Base-by-base conservation (phyloP, 2,888 invertebrate species). In the Microctonus hyperodae region DNA sequence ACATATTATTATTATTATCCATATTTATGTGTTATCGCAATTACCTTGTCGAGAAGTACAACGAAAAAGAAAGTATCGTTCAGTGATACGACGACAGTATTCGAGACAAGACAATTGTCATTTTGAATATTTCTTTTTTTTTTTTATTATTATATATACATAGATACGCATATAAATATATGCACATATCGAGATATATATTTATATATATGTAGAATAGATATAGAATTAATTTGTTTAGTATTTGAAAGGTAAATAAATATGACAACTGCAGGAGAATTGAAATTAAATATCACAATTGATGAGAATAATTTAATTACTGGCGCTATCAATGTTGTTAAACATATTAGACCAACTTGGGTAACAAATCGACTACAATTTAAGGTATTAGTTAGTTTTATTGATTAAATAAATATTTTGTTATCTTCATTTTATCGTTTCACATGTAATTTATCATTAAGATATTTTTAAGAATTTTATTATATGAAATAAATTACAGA, bases 331-430 rank as follows among this genome's bases (percentile, higher is more conserved):
- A 85, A 89, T 80, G 85, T 95, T 76, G 85, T 95, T 67, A 85
- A 88, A 83, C 85, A 84, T 57, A 88, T 95, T 73, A 88, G 92
- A 79, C 92, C 94, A 20, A 76, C 86, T 50, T 95, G 95, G 95
- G 83, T 87, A 64, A 76, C 85, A 69, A 86, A 88, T 72, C 85
- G 88, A 76, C 86, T 94, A 68, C 86, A 88, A 76, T 90, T 90
- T 81, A 93, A 93, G 90, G 94, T 94, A 86, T 73, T n/a, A n/a
- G n/a, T 77, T 40, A 62, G 16, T 31, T 57, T 20, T 33, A 16
- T n/a, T 37, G 13, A n/a, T 28, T 22, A 22, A n/a, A n/a, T n/a
- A n/a, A n/a, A n/a, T 20, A 13, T 20, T 3, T 11, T 25, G 5
- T 7, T 53, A 51, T 25, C 25, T 59, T 63, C 33, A 16, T 53